Percentiles rank a stretch among this genome's conserved stretches.
Evolutionary conservation across 2,797 vertebrate species (phyloP).

Genomic region (Caiman crocodilus): DNA sequence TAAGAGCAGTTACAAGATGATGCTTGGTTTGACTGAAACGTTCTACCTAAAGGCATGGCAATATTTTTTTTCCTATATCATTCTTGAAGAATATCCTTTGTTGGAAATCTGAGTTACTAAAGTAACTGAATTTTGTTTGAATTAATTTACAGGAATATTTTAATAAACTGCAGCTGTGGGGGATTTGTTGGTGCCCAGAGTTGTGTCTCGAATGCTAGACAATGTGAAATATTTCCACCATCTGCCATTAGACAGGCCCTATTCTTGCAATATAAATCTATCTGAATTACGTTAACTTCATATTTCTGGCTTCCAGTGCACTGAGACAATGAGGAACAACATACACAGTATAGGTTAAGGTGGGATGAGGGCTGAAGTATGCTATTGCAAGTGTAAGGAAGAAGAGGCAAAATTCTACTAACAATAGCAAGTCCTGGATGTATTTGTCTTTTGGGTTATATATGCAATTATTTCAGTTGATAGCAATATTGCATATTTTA

Average conservation of each 20-base stretch:
- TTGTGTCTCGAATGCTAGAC: background rate
- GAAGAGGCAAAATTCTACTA: background rate
- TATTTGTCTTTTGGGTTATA: background rate
- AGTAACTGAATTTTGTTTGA: background rate
- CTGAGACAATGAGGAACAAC: background rate
- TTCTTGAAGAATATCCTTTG: background rate
- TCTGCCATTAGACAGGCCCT: background rate
- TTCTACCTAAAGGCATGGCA: background rate
- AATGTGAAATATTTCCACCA: background rate
- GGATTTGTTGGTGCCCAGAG: background rate
- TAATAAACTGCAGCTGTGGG: background rate
- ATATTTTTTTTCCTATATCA: background rate
- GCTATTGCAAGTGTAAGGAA: background rate
- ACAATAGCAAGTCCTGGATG: background rate
- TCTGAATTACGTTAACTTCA: background rate
- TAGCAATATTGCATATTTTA: background rate
- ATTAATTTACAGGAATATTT: background rate
- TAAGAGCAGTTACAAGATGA: background rate
- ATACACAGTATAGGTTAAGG: background rate
- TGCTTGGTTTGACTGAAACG: conserved; percentile 22
- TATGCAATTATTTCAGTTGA: background rate
- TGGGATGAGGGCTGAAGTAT: background rate
- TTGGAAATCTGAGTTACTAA: background rate
- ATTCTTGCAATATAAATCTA: background rate
- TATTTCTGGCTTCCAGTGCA: background rate